phyloP scores from a whole-genome alignment of 2,113 vertebrate genomes.

The Heterotis niloticus region DNA sequence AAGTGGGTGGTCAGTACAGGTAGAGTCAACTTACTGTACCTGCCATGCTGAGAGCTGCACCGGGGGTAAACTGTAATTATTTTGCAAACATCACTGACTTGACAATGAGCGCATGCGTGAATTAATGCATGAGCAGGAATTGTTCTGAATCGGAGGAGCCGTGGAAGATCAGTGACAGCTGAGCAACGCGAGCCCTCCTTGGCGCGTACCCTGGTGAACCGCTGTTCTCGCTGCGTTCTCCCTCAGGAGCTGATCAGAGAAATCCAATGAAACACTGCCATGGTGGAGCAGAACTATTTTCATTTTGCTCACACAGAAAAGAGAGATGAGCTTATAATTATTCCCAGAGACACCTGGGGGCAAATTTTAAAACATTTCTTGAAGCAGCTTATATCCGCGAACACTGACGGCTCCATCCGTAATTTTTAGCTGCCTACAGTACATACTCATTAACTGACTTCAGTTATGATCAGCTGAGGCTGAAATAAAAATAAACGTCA shows the following conservation, averaged over 20 bases:
- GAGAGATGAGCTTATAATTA: conserved; percentile 3
- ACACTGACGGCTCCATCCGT: background rate
- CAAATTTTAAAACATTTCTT: conserved; percentile 7
- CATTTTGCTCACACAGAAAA: conserved; percentile 4
- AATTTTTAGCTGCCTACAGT: background rate
- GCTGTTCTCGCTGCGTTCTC: background rate
- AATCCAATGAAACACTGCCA: background rate
- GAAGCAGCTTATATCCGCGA: background rate
- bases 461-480: background rate
- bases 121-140: conserved; percentile 10
- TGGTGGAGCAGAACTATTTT: background rate
- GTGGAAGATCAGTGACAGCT: background rate
- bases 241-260: conserved; percentile 15
- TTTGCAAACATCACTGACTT: conserved; percentile 3
- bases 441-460: background rate
- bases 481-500: background rate
- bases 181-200: background rate
- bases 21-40: background rate
- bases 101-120: background rate
- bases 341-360: conserved; percentile 10
- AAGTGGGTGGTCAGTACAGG: no score
- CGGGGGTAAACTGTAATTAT: conserved; percentile 1
- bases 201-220: background rate
- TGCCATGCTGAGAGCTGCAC: background rate
- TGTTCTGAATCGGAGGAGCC: background rate